Base-by-base conservation (phyloP, 2,888 invertebrate genomes). In the Antheraea assamensis region DNA sequence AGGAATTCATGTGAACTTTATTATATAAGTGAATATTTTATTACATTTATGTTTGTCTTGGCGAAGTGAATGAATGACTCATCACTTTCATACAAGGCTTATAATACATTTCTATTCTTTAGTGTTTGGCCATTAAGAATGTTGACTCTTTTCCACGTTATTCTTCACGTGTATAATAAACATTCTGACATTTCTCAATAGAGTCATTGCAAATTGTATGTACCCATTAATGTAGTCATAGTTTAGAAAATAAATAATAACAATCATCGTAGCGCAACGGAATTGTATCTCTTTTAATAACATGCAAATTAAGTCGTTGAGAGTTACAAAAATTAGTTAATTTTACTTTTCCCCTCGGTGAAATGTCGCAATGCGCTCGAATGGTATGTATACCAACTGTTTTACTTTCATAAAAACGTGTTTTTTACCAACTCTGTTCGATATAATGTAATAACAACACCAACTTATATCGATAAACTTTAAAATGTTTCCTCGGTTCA, bases 371-470 rank as follows among this genome's bases (percentile, higher is more conserved):
- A 86, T 83, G 76, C 79, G 70, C 77, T 77, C 79, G 81, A 81
- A 82, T 83, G 83, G 79, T 80, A 79, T 83, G 79, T 80, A 79
- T 83, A 80, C 81, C 75, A 76, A 78, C 82, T 81, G 85, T 82
- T 83, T 88, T 88, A 90, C 91, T 91, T 91, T 91, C 91, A 89
- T 89, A 85, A 81, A 85, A 88, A 89, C 89, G 80, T 85, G 88
- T 90, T 90, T 85, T n/a, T 85, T 82, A 84, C 83, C 75, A 74
- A 75, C 77, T 74, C 76, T 71, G 80, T 78, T 78, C 80, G 77
- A 80, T 77, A 78, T 81, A 76, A 79, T 77, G 78, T 79, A 82
- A 76, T 80, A n/a, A 76, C 78, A 79, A 78, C 78, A 76, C 76
- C 72, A 74, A 75, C 77, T 78, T 82, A 82, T 80, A 83, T 80